These are phyloP conservation scores for Triops cancriformis DNA, from an alignment of 1,140 invertebrate genomes.

Conservation along the genomic window DNA sequence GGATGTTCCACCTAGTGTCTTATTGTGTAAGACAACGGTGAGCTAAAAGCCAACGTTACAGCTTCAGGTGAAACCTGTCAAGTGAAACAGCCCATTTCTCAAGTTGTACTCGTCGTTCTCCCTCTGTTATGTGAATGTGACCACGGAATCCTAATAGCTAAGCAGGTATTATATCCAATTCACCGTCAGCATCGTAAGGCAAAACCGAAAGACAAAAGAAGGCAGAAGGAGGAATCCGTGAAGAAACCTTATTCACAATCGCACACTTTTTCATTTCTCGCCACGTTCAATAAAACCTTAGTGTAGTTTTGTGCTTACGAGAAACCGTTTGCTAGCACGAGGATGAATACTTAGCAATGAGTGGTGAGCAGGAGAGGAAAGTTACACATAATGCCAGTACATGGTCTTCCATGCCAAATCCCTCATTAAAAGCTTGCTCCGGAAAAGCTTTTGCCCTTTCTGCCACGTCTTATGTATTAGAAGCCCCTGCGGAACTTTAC, in stretches of 20 bases:
- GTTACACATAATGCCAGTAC: neutral
- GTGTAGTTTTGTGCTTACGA: too few relatives aligned
- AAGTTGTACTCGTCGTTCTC: neutral
- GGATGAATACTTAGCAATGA: constrained; percentile 14
- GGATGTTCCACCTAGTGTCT: neutral
- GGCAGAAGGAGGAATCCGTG: neutral
- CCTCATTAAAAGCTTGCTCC: neutral
- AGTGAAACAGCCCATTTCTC: neutral
- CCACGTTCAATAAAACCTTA: neutral
- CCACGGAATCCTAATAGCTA: neutral
- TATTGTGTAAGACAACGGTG: neutral
- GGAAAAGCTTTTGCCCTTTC: neutral
- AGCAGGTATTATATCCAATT: neutral
- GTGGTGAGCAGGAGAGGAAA: neutral
- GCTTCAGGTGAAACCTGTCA: neutral
- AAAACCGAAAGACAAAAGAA: neutral
- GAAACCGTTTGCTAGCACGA: too few relatives aligned
- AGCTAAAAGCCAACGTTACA: neutral
- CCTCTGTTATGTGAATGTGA: neutral
- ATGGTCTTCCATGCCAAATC: constrained; percentile 3
- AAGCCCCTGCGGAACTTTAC: neutral
- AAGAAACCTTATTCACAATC: neutral
- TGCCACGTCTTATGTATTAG: neutral
- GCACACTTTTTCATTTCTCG: neutral
- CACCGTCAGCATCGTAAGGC: neutral